phyloP scores from a whole-genome alignment of 1,140 invertebrate genomes.

The Zelostemma sp. region DNA sequence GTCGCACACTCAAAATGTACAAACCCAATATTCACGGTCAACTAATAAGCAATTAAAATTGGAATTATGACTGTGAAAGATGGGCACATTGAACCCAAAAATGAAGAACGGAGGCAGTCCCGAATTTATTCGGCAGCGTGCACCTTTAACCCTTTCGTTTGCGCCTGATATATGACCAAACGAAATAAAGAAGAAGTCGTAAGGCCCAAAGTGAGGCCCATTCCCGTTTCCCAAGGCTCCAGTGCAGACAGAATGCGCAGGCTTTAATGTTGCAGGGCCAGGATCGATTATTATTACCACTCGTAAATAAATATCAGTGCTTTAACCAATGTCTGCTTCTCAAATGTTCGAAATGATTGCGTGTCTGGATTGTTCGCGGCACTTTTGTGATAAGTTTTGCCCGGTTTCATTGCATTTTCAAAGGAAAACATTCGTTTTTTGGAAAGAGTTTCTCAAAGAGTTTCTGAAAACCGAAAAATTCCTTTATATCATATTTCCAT shows the following conservation, averaged over 20 bases:
- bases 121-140: constrained; percentile 48
- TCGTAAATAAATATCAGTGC: constrained; percentile 58
- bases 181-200: constrained; percentile 54
- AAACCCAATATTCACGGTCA: too few species aligned
- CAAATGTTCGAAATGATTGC: not conserved
- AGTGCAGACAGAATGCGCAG: constrained; percentile 21
- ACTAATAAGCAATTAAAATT: not conserved
- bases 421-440: too few species aligned
- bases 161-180: constrained; percentile 49
- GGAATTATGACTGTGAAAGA: not conserved
- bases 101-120: constrained; percentile 22
- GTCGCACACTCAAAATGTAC: too few species aligned
- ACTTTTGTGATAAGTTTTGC: not conserved
- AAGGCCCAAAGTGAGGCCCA: constrained; percentile 42
- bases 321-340: constrained; percentile 20
- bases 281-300: constrained; percentile 59
- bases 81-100: not conserved
- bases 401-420: too few species aligned
- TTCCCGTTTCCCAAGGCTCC: constrained; percentile 3
- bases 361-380: constrained; percentile 4
- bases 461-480: too few species aligned
- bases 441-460: too few species aligned
- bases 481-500: too few species aligned
- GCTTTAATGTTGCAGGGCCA: constrained; percentile 19
- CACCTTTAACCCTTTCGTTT: constrained; percentile 51